phyloP scores from a whole-genome alignment of 2,113 vertebrate genomes.

The Fukomys damarensis region DNA sequence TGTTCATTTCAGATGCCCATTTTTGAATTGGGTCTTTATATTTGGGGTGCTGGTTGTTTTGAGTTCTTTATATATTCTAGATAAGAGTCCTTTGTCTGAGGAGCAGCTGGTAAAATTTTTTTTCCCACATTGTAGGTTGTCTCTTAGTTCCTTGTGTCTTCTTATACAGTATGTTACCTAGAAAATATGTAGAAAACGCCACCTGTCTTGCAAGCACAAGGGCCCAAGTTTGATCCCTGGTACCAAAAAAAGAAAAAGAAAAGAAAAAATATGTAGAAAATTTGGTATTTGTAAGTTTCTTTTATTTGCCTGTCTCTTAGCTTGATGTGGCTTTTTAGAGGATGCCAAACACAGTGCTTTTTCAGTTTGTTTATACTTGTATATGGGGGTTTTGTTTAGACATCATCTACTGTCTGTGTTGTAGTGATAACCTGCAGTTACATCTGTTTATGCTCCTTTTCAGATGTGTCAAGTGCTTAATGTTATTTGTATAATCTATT shows the following conservation, averaged over 20 bases:
- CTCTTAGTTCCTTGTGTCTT: neutral
- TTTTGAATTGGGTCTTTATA: no score
- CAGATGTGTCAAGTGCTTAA: neutral
- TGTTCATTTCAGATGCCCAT: no score
- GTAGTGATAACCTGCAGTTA: neutral
- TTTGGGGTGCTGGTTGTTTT: no score
- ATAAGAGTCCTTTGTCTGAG: no score
- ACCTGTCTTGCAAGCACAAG: no score
- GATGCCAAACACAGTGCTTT: neutral
- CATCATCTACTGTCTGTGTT: neutral
- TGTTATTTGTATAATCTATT: neutral
- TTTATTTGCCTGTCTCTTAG: neutral
- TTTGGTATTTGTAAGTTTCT: neutral
- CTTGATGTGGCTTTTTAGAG: neutral
- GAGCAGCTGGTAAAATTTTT: no score
- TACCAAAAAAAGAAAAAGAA: no score
- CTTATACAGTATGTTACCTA: neutral
- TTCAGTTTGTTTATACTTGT: neutral
- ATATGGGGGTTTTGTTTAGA: neutral
- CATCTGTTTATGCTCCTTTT: neutral
- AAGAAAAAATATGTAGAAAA: neutral
- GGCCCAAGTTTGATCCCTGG: no score
- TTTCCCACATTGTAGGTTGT: no score
- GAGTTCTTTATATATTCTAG: no score
- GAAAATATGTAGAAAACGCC: neutral